Conservation (phyloP, 2,113 vertebrate species). For the Tapirus terrestris region DNA sequence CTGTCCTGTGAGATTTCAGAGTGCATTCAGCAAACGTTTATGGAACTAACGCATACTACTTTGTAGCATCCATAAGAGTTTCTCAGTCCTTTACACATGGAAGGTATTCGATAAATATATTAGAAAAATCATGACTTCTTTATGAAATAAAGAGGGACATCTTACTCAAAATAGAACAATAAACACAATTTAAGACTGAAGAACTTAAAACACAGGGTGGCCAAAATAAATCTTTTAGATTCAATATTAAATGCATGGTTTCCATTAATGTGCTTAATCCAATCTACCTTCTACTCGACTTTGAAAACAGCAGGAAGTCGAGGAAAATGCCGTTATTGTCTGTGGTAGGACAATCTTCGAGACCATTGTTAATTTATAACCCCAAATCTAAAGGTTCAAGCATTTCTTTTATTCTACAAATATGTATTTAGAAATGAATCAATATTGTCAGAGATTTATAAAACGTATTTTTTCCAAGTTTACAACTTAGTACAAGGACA, state of each 20-base stretch:
- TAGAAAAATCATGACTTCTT: neutral
- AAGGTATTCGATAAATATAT: neutral
- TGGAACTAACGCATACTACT: neutral
- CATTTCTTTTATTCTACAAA: slow-evolving; percentile 20
- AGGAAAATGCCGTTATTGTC: neutral
- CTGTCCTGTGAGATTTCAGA: neutral
- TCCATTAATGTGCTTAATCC: neutral
- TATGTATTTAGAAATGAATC: neutral
- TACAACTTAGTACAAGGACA: neutral
- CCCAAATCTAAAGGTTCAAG: neutral
- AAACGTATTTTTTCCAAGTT: neutral
- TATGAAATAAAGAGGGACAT: neutral
- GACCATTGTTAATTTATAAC: neutral
- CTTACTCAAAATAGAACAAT: slow-evolving; percentile 25
- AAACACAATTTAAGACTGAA: neutral
- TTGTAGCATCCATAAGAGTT: neutral
- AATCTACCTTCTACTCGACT: neutral
- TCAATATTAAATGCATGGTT: neutral
- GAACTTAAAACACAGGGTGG: neutral
- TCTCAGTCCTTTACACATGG: neutral
- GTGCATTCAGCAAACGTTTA: neutral
- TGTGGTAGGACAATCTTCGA: neutral
- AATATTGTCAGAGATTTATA: neutral
- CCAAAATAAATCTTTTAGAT: neutral
- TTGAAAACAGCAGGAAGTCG: neutral